Conservation (phyloP, 2,888 invertebrate genomes). For the Galerucella calmariensis region DNA sequence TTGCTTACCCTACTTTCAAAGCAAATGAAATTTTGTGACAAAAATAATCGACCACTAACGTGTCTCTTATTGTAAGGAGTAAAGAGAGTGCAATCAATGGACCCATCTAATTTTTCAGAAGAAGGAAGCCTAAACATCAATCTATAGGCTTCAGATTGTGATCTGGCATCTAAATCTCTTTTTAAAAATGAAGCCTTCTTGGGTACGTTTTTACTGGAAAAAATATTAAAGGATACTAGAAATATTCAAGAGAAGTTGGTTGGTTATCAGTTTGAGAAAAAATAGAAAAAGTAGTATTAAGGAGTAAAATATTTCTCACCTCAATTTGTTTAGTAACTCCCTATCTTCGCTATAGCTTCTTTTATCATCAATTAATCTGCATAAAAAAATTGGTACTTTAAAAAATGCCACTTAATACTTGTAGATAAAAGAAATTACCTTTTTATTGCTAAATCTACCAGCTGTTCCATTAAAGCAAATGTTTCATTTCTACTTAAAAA, state of each 20-base stretch:
- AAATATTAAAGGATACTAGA: background rate
- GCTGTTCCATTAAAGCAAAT: conserved; percentile 90
- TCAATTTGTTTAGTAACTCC: conserved; percentile 83
- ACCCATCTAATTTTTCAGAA: conserved; percentile 93
- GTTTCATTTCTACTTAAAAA: conserved; percentile 90
- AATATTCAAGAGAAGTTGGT: too few relatives aligned
- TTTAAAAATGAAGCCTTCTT: conserved; percentile 93
- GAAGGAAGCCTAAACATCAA: conserved; percentile 87
- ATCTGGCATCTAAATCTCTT: conserved; percentile 93
- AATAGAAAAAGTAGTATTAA: background rate
- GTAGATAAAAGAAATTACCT: conserved; percentile 63
- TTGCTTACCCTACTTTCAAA: conserved; percentile 89
- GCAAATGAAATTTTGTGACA: conserved; percentile 95
- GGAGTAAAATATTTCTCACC: conserved; percentile 62
- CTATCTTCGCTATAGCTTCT: conserved; percentile 90
- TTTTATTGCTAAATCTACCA: conserved; percentile 97
- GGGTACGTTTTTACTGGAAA: conserved; percentile 81
- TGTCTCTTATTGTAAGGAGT: conserved; percentile 94
- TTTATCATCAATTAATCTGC: conserved; percentile 90
- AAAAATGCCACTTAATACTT: background rate
- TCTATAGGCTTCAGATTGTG: conserved; percentile 92
- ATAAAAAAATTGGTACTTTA: background rate
- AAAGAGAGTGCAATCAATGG: conserved; percentile 90
- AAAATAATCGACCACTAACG: conserved; percentile 87
- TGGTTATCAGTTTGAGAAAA: too few relatives aligned